A percentile compares a stretch with the other conserved stretches of the same genome.
Conservation (phyloP, 2,888 invertebrate genomes). For the Aplocera efformata region DNA sequence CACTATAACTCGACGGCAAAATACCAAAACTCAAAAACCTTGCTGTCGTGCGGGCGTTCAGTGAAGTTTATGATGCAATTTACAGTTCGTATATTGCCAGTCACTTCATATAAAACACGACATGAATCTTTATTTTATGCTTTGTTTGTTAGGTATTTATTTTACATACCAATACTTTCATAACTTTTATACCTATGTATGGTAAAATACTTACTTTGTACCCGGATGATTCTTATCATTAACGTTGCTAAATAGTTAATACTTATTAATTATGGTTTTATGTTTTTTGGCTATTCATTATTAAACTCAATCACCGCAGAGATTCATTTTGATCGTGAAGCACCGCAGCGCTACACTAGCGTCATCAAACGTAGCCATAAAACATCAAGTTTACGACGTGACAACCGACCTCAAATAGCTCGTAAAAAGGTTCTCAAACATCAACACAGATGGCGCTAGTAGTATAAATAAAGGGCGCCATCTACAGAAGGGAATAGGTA, state of each 20-base stretch:
- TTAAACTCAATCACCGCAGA: slow-evolving; percentile 4
- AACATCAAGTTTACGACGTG: slow-evolving; percentile 72
- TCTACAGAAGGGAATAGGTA: slow-evolving; percentile 46
- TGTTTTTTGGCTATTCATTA: too few species aligned
- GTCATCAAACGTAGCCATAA: slow-evolving; percentile 69
- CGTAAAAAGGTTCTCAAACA: slow-evolving; percentile 66
- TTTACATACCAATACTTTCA: too few species aligned
- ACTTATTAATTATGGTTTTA: too few species aligned
- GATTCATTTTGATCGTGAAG: slow-evolving; percentile 17
- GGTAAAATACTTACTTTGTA: too few species aligned
- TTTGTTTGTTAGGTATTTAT: slow-evolving; percentile 36
- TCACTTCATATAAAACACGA: slow-evolving; percentile 67
- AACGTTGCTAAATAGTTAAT: too few species aligned
- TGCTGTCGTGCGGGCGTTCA: slow-evolving; percentile 37
- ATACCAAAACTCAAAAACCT: slow-evolving; percentile 37
- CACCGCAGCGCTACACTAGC: slow-evolving; percentile 63
- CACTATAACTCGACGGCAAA: slow-evolving; percentile 33
- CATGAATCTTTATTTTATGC: slow-evolving; percentile 48
- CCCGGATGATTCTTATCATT: too few species aligned
- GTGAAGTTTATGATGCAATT: slow-evolving; percentile 73
- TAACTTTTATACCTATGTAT: too few species aligned
- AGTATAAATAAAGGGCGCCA: slow-evolving; percentile 53
- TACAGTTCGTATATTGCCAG: slow-evolving; percentile 69
- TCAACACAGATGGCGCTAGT: slow-evolving; percentile 69
- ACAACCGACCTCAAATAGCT: slow-evolving; percentile 65